Base-by-base conservation (phyloP, 2,797 vertebrate genomes). In the Phoebastria nigripes region DNA sequence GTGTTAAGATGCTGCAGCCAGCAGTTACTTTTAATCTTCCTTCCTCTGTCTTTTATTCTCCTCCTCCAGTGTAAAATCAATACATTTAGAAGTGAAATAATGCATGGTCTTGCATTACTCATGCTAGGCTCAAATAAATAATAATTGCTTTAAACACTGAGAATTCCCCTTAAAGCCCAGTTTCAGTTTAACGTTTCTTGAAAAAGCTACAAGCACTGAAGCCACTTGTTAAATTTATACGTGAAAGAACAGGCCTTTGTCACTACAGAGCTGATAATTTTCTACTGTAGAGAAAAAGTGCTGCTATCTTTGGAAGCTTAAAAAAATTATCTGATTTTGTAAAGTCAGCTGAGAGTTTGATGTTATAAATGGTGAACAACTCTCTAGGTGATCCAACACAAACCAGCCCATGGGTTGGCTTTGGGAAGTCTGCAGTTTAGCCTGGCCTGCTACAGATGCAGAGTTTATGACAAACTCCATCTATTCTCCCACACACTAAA, bases 11-110 rank as follows among this genome's bases (percentile, higher is more conserved):
- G 89, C 89, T 92, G 93, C 82, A 94, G 85, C 89, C 79, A 94
- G 92, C 82, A 82, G 92, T 88, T 94, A 85, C 92, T 92, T 92
- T 86, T 96, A 96, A 97, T 96, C 89, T 95, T 92, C 84, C 72
- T 93, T 92, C 81, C 79, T 88, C 79, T 90, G 73, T 76, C 89
- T 90, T 94, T 92, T 90, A 91, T 86, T 73, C 69, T 47, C 55
- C 58, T 84, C 66, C 62, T 93, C 85, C 44, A 74, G 85, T 52
- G 79, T 73, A 56, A 94, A 97, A 96, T 97, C 94, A 94, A 97
- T 95, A 91, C 58, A 79, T 91, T 83, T 81, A 87, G 78, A 82
- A 94, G 91, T 73, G 72, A 95, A 96, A 95, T 79, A 94, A 93
- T 41, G 35, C 65, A 62, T 58, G 88, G 44, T 62, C 79, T 83